Percentiles rank a stretch among this genome's conserved stretches.
Conservation (phyloP, 2,888 invertebrate genomes). For the Metallyticus violacea region DNA sequence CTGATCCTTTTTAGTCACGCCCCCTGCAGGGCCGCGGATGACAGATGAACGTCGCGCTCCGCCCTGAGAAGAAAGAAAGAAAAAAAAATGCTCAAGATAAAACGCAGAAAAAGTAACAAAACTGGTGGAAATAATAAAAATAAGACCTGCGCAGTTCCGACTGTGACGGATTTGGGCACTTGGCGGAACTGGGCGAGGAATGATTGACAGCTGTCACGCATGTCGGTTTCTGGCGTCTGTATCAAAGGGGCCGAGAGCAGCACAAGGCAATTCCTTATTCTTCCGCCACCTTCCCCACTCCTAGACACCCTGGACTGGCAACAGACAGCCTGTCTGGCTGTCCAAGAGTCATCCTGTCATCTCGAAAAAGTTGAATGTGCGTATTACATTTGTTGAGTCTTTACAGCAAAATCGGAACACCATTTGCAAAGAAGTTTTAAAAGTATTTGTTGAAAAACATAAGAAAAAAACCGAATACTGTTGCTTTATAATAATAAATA, state of each 20-base stretch:
- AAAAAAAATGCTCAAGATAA: neutral
- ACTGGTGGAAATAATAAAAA: neutral
- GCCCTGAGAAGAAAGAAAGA: slow-evolving; percentile 30
- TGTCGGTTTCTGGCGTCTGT: slow-evolving; percentile 3
- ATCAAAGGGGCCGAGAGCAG: neutral
- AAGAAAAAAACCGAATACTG: too few species aligned
- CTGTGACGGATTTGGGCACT: neutral
- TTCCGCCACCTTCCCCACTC: neutral
- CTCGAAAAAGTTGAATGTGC: too few species aligned
- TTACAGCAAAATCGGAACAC: neutral
- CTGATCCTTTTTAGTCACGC: slow-evolving; percentile 24
- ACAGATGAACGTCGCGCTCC: slow-evolving; percentile 31
- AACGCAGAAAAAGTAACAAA: neutral
- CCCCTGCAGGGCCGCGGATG: slow-evolving; percentile 29
- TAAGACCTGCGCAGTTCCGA: neutral
- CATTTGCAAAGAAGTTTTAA: neutral
- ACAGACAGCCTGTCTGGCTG: neutral
- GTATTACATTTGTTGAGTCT: too few species aligned
- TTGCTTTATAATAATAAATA: too few species aligned
- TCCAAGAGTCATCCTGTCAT: neutral
- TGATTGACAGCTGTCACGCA: slow-evolving; percentile 14
- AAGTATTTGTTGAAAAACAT: too few species aligned
- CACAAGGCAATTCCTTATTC: neutral
- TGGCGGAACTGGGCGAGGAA: neutral
- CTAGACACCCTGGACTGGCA: neutral